phyloP scores from a whole-genome alignment of 2,113 vertebrate species.

The Dasyprocta punctata region DNA sequence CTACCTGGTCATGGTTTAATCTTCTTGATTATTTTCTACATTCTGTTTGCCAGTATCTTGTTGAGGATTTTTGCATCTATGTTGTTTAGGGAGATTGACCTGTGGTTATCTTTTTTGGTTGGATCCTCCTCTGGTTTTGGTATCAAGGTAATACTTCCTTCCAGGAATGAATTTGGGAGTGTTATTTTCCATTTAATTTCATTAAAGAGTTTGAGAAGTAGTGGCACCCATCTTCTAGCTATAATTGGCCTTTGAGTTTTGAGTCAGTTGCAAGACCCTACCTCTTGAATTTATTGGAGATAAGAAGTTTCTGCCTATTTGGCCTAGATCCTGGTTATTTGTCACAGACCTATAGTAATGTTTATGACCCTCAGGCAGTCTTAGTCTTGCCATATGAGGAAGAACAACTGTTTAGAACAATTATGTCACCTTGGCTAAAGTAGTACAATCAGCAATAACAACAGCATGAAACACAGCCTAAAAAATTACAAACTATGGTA shows the following conservation, averaged over 20 bases:
- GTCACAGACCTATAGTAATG: background rate
- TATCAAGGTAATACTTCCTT: background rate
- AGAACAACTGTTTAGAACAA: background rate
- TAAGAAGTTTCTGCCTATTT: background rate
- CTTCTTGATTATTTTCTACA: background rate
- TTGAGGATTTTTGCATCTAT: background rate
- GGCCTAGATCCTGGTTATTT: background rate
- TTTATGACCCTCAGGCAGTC: background rate
- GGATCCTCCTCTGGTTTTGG: background rate
- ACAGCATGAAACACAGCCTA: background rate
- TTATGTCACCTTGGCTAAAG: background rate
- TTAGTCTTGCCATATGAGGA: background rate
- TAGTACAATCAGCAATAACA: background rate
- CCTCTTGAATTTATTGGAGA: background rate
- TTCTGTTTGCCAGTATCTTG: background rate
- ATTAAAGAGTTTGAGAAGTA: background rate
- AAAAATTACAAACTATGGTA: background rate
- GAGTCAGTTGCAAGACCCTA: background rate
- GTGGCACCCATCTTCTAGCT: background rate
- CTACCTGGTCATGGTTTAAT: background rate
- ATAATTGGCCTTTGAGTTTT: background rate
- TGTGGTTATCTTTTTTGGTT: background rate
- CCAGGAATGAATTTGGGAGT: background rate
- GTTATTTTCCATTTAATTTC: background rate
- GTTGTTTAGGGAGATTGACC: background rate